Evolutionary conservation across 2,797 vertebrate genomes (phyloP).

Genomic region (Masticophis lateralis): DNA sequence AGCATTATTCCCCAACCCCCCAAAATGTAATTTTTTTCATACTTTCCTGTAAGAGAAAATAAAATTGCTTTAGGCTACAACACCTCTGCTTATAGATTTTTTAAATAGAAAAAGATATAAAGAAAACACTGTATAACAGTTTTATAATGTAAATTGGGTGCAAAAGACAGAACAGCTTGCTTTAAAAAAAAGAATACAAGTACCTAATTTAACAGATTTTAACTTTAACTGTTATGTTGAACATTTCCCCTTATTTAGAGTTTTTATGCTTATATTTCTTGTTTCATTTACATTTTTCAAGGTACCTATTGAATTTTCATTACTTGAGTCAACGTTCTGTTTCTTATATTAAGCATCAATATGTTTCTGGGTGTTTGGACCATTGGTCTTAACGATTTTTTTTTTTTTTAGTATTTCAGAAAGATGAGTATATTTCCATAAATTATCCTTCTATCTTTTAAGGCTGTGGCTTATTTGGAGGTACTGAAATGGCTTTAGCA

Average conservation of each 20-base stretch:
- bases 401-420: not conserved
- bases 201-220: not conserved
- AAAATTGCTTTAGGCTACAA: not conserved
- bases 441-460: not conserved
- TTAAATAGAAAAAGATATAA: not conserved
- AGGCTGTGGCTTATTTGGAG: not conserved
- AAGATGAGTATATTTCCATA: not conserved
- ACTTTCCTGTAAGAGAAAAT: not conserved
- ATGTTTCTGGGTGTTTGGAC: not conserved
- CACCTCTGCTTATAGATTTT: not conserved
- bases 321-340: not conserved
- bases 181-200: not conserved
- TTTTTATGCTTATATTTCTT: not conserved
- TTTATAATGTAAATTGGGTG: not conserved
- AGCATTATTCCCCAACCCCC: not conserved
- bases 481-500: not conserved
- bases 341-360: not conserved
- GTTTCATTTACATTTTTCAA: not conserved
- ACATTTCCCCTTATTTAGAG: not conserved
- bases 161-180: not conserved
- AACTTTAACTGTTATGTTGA: not conserved
- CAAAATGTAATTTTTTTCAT: not conserved
- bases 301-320: not conserved
- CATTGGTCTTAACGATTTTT: not conserved
- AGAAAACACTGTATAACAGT: not conserved